A percentile compares a stretch with the other conserved stretches of the same genome.
These are phyloP conservation scores for Mirza zaza DNA, from an alignment of 2,113 vertebrate genomes.

Conservation along the genomic window DNA sequence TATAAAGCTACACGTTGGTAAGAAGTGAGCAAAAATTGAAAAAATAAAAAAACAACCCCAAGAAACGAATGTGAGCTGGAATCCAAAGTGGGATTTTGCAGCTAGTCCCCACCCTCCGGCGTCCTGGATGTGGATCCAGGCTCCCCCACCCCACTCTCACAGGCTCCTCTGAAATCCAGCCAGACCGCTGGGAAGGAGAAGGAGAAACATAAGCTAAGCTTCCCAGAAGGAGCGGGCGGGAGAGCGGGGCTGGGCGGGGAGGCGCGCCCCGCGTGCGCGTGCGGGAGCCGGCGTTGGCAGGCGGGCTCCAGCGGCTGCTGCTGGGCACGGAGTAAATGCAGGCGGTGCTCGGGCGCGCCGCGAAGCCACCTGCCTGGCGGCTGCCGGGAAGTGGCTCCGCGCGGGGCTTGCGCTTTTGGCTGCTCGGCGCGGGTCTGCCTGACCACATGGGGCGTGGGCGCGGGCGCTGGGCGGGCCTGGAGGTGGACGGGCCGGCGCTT, in stretches of 20 bases:
- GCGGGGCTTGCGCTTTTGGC: not conserved
- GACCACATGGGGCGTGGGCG: not conserved
- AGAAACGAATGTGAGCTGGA: not conserved
- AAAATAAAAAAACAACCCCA: too few relatives aligned
- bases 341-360: not conserved
- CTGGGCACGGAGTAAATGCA: not conserved
- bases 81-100: not conserved
- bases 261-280: accelerated
- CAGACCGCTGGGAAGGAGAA: not conserved
- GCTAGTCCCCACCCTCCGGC: accelerated
- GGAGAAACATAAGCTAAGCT: not conserved
- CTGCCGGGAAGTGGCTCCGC: not conserved
- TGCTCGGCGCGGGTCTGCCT: not conserved
- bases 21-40: not conserved
- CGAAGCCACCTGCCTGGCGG: not conserved
- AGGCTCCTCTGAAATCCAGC: not conserved
- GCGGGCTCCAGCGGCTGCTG: not conserved
- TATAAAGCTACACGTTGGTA: not conserved
- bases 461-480: not conserved
- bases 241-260: not conserved
- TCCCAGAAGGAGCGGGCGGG: conserved; percentile 27
- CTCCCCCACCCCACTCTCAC: too few relatives aligned
- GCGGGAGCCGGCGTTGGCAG: not conserved
- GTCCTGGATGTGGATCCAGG: not conserved
- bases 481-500: not conserved